Base-by-base conservation (phyloP, 1,140 invertebrate genomes). In the Aphaenogaster ashmeadi region DNA sequence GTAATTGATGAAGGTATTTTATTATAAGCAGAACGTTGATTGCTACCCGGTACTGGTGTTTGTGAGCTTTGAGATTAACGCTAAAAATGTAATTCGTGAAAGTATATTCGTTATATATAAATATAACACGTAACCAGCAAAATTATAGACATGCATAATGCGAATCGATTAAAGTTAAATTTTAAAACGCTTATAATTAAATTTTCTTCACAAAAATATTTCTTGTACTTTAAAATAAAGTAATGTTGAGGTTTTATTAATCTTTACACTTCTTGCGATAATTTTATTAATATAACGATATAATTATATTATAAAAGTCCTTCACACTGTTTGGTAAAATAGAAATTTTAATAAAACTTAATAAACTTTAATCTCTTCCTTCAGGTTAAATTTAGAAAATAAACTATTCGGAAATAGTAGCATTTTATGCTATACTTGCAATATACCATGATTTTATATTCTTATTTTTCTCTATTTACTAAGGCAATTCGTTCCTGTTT, bases 1-100 rank as follows among this genome's bases (percentile, higher is more conserved):
- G 60, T 80, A 80, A 67, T 52, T 67, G 18, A 69, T 80, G 13
- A 52, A 27, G 47, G 47, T 27, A 77, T 54, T 77, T 80, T 69
- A 69, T 80, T 67, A 80, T 52, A 52, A 77, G 15, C 21, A 0
- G n/a, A 44, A 67, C 18, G 11, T 79, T 66, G 33, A 79, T 79
- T 50, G 33, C 56, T 33, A 11, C 11, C 50, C 44, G n/a, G 3
- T 67, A 15, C 18, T 18, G 41, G 6, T 13, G 44, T 21, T 72
- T 11, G 21, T 11, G 15, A 15, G 27, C 33, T 50, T 79, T n/a
- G 18, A 0, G 3, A 80, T 38, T 67, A 52, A 13, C 2, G n/a
- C 7, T 66, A 47, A 33, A 7, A 64, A 78, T 78, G 50, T 60
- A 44, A 79, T 50, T 47, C n/a, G 27, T 27, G 5, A 79, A 62